A percentile compares a stretch with the other conserved stretches of the same genome.
Evolutionary conservation across 2,888 invertebrate species (phyloP).

Genomic region (Pycnomerus fuliginosus): DNA sequence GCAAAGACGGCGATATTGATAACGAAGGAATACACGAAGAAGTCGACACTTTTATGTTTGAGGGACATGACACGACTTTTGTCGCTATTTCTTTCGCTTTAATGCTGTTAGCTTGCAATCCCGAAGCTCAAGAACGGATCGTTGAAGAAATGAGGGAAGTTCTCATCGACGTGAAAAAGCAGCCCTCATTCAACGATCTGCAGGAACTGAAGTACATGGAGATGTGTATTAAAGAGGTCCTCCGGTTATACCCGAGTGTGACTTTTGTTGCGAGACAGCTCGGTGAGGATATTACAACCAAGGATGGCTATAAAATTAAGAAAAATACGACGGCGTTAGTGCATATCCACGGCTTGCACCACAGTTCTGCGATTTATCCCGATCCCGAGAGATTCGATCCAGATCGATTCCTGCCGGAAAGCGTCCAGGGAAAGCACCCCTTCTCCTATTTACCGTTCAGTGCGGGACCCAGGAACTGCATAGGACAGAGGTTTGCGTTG

Average conservation of each 20-base stretch:
- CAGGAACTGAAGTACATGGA: slow-evolving; percentile 47
- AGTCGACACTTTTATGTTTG: neutral
- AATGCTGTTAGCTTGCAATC: neutral
- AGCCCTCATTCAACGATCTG: slow-evolving; percentile 40
- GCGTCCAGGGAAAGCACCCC: slow-evolving; percentile 57
- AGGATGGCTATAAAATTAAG: slow-evolving; percentile 52
- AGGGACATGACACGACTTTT: neutral
- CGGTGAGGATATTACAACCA: slow-evolving; percentile 34
- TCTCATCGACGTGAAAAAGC: slow-evolving; percentile 21
- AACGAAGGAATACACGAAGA: neutral
- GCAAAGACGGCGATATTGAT: neutral
- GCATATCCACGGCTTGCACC: slow-evolving; percentile 63
- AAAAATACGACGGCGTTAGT: slow-evolving; percentile 56
- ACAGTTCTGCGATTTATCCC: slow-evolving; percentile 62
- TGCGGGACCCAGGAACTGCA: slow-evolving; percentile 67
- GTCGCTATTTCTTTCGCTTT: neutral
- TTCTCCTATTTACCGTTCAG: slow-evolving; percentile 67
- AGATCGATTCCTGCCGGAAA: slow-evolving; percentile 67
- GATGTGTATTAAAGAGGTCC: slow-evolving; percentile 46
- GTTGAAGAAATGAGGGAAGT: slow-evolving; percentile 31
- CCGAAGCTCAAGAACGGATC: slow-evolving; percentile 8
- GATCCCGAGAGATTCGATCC: slow-evolving; percentile 68
- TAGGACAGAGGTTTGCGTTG: slow-evolving; percentile 68
- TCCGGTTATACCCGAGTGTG: slow-evolving; percentile 47
- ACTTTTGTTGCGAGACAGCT: slow-evolving; percentile 42